A percentile compares a stretch with the other conserved stretches of the same genome.
phyloP scores from a whole-genome alignment of 2,113 vertebrate species.

The Percopsis transmontana region DNA sequence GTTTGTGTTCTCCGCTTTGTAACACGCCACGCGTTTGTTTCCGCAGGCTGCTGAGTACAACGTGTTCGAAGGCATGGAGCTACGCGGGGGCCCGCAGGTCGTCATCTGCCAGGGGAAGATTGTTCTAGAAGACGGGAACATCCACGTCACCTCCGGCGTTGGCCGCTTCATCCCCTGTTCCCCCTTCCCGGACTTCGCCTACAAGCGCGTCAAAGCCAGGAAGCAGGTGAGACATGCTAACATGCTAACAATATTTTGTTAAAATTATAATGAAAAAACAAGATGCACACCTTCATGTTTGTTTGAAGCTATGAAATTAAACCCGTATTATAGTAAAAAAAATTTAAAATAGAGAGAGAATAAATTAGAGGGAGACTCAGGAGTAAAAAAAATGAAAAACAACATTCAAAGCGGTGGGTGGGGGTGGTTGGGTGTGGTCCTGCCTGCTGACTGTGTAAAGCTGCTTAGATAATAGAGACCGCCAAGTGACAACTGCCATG shows the following conservation, averaged over 20 bases:
- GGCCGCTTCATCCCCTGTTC: conserved; percentile 92
- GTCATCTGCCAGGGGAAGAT: conserved; percentile 98
- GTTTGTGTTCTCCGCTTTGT: not conserved
- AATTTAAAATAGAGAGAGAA: too few species aligned
- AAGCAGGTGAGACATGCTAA: conserved; percentile 84
- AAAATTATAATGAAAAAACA: not conserved
- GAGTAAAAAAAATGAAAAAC: too few species aligned
- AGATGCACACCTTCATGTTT: not conserved
- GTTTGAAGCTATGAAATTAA: too few species aligned
- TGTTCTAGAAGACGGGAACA: conserved; percentile 90
- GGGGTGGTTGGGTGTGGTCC: not conserved
- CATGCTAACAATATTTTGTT: too few species aligned
- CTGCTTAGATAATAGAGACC: not conserved
- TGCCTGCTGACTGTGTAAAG: not conserved
- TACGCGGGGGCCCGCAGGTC: conserved; percentile 87
- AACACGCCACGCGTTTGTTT: not conserved
- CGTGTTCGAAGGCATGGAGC: conserved; percentile 96
- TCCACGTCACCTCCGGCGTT: conserved; percentile 86
- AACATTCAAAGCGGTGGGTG: too few species aligned
- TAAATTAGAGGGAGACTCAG: too few species aligned
- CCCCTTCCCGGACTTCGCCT: conserved; percentile 92
- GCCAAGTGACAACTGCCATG: not conserved
- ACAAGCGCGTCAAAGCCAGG: conserved; percentile 96
- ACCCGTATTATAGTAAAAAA: too few species aligned
- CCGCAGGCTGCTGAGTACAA: conserved; percentile 92